A percentile compares a stretch with the other conserved stretches of the same genome.
phyloP scores from a whole-genome alignment of 1,140 invertebrate species.

The Aphis gossypii region DNA sequence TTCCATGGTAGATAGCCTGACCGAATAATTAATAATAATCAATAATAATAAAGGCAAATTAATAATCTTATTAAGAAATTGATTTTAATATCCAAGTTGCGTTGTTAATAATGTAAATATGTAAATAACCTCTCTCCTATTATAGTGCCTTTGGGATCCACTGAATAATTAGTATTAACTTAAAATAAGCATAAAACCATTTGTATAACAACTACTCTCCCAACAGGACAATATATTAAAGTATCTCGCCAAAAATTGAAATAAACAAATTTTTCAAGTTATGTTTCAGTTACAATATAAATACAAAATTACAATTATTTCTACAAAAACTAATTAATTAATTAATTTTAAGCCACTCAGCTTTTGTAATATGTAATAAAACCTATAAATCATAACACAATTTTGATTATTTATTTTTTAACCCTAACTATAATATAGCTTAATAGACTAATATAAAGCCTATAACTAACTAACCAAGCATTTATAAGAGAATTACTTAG shows the following conservation, averaged over 20 bases:
- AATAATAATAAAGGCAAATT: background rate
- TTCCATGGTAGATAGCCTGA: background rate
- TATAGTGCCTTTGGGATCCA: too few species aligned
- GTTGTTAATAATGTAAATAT: background rate
- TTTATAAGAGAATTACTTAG: background rate
- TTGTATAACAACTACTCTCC: too few species aligned
- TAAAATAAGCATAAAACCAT: too few species aligned
- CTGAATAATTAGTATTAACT: too few species aligned
- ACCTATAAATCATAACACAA: too few species aligned
- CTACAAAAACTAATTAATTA: background rate
- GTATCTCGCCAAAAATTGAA: too few species aligned
- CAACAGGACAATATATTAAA: too few species aligned
- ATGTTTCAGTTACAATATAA: too few species aligned
- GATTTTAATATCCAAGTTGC: background rate
- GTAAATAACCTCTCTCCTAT: too few species aligned
- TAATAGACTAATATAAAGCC: background rate
- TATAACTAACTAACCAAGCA: background rate
- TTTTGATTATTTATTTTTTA: too few species aligned
- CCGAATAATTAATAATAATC: background rate
- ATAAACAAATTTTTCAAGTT: too few species aligned
- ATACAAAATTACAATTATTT: too few species aligned
- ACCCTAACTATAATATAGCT: background rate
- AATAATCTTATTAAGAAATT: background rate
- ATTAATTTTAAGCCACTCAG: background rate
- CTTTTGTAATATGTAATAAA: background rate